Evolutionary conservation across 35 echinoderm and acorn worm genomes (phyloP), one percentile per base, ranked within the genome.

Genomic region (Amphiura filiformis): DNA sequence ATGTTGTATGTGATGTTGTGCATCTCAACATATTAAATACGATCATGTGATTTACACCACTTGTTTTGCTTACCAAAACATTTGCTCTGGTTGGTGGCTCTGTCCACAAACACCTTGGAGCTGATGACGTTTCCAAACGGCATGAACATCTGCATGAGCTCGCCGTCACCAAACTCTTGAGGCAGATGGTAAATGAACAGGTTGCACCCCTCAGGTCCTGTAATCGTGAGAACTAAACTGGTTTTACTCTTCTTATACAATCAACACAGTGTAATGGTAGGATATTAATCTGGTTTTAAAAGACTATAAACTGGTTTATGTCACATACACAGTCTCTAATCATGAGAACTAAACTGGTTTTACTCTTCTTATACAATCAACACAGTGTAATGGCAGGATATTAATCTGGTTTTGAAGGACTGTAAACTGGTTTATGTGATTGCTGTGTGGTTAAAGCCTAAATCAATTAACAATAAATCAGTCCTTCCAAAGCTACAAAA

Each of bases 111-210:
- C 13, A 97, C 95, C 47, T 97, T 97, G 61, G 95, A 90, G 33
- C 95, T 97, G 86, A 97, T 97, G 76, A 97, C 92, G 35, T 86
- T 91, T 23, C 95, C 95, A 77, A 97, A 97, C 31, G 95, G 95
- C 64, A 90, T 30, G 76, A 97, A 97, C 95, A 97, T 97, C 39
- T 93, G 92, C 92, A 91, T 94, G 32, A 97, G 86, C 83, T 97
- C 95, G 39, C 80, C 86, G 84, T 97, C 95, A 22, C 95, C 92
- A 56, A 97, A 94, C 65, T 97, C 95, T 38, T 93, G 95, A 37
- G 95, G 95, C 47, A 97, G 84, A 82, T 97, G 95, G 52, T 97
- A 97, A 38, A 97, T 97, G 79, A 97, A 97, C 17, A 97, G 87
- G 78, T 97, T 97, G 82, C 95, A 97, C 22, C 95, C 95, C 76